phyloP scores from a whole-genome alignment of 1,140 invertebrate species.

The Oreohelix idahoensis region DNA sequence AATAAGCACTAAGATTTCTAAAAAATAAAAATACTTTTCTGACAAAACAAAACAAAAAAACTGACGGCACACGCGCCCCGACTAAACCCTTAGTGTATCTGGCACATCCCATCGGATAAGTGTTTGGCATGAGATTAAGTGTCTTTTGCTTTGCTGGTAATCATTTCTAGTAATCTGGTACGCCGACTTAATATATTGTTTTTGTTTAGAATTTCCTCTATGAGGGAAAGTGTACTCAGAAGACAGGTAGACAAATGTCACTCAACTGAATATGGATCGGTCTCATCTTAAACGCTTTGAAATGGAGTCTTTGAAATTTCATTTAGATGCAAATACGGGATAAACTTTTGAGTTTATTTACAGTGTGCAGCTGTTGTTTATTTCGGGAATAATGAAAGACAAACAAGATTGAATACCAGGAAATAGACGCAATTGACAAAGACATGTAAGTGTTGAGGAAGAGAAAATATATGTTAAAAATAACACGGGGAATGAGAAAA shows the following conservation, averaged over 20 bases:
- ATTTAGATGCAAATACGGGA: slow-evolving; percentile 7
- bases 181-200: neutral
- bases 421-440: neutral
- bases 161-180: neutral
- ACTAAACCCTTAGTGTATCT: neutral
- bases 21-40: no score
- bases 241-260: slow-evolving; percentile 4
- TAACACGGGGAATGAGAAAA: no score
- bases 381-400: neutral
- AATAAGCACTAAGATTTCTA: no score
- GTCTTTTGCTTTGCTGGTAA: neutral
- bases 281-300: neutral
- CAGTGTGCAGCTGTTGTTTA: neutral
- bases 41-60: no score
- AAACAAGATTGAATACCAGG: neutral
- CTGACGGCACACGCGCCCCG: neutral
- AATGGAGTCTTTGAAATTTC: slow-evolving; percentile 1
- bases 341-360: neutral
- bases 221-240: neutral
- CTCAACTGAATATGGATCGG: neutral
- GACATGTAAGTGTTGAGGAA: no score
- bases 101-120: neutral
- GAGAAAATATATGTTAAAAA: no score
- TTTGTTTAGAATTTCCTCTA: neutral
- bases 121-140: neutral